These are phyloP conservation scores for Tyto alba DNA, from an alignment of 2,113 vertebrate species.

Conservation along the genomic window DNA sequence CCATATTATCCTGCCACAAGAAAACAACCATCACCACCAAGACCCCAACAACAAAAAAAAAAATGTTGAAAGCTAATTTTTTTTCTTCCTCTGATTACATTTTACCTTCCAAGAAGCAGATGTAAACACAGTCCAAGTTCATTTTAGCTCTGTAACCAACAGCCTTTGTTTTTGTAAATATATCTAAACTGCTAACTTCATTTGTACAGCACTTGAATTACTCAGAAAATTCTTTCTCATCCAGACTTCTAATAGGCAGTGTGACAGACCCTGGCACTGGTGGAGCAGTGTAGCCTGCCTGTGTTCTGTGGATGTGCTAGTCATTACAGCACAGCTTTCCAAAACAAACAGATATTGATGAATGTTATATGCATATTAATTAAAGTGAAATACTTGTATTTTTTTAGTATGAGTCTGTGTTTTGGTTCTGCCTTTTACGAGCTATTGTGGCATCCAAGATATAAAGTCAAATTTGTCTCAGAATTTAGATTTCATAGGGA, in stretches of 20 bases:
- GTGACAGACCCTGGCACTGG: neutral
- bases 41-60: neutral
- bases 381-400: neutral
- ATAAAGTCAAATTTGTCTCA: neutral
- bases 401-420: neutral
- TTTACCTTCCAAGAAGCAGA: slow-evolving; percentile 24
- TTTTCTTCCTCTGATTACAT: slow-evolving; percentile 11
- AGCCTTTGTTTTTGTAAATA: neutral
- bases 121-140: neutral
- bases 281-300: neutral
- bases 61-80: neutral
- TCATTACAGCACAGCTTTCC: neutral
- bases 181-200: neutral
- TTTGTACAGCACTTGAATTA: neutral
- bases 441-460: neutral
- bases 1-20: neutral
- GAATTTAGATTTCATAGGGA: neutral
- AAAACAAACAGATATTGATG: neutral
- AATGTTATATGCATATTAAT: neutral
- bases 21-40: neutral
- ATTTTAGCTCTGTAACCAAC: neutral
- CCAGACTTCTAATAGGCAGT: neutral
- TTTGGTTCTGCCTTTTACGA: neutral
- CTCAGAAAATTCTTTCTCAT: neutral
- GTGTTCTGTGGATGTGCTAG: neutral